A percentile compares a stretch with the other conserved stretches of the same genome.
Conservation (phyloP, 2,113 vertebrate species). For the Zosterops japonicus region DNA sequence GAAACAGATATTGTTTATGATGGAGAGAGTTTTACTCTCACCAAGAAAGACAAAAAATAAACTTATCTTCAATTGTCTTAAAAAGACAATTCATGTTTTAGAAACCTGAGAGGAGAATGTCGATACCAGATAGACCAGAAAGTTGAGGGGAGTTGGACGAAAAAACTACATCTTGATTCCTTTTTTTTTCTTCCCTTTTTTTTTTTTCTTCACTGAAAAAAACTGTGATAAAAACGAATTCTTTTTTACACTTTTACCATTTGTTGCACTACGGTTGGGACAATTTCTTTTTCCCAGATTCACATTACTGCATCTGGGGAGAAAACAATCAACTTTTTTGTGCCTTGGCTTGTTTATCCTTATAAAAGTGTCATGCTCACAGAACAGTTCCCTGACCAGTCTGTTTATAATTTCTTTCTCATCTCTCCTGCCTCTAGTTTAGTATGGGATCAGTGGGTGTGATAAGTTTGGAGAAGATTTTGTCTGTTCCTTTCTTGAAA, state of each 20-base stretch:
- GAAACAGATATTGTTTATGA: background rate
- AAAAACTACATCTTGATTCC: rapidly evolving
- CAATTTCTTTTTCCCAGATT: background rate
- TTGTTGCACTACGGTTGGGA: background rate
- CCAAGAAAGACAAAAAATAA: background rate
- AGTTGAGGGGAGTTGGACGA: background rate
- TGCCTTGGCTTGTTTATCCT: background rate
- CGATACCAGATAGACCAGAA: background rate
- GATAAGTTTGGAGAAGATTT: background rate
- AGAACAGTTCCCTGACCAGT: background rate
- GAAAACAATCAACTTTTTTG: background rate
- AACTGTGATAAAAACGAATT: background rate
- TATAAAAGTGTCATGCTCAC: background rate
- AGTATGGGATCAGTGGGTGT: background rate
- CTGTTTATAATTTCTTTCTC: background rate
- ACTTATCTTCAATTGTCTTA: background rate
- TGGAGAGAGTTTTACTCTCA: background rate
- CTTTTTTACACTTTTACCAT: background rate
- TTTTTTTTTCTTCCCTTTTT: rapidly evolving
- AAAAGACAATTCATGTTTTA: background rate
- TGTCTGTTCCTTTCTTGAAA: background rate
- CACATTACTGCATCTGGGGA: background rate
- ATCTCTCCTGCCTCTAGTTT: background rate
- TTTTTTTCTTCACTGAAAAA: background rate
- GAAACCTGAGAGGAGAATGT: background rate